Evolutionary conservation across 23 tunicate genomes (phyloP).

Genomic region (Trididemnum clinides): DNA sequence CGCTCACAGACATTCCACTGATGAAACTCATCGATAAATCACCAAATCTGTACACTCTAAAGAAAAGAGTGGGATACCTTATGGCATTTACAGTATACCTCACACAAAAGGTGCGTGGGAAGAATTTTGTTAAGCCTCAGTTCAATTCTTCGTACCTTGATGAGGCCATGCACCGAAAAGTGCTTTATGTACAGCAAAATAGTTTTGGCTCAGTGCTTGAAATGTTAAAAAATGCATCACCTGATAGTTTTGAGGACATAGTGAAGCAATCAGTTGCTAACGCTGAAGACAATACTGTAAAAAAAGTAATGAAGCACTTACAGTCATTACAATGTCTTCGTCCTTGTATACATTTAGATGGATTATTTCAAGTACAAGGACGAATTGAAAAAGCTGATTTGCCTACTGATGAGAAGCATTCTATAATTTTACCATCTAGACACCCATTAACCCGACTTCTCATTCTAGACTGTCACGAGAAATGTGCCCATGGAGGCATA

Average conservation of each 20-base stretch:
- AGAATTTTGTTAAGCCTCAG: not conserved
- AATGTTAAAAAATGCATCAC: not conserved
- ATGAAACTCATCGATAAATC: not conserved
- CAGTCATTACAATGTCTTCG: not conserved
- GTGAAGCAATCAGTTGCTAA: not conserved
- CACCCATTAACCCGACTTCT: constrained; percentile 1
- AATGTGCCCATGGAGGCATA: not conserved
- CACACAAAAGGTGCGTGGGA: not conserved
- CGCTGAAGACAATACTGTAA: not conserved
- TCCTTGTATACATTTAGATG: not conserved
- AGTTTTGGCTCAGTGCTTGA: not conserved
- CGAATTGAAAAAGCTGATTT: not conserved
- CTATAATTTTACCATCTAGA: constrained; percentile 1
- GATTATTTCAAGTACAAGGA: not conserved
- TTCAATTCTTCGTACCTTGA: not conserved
- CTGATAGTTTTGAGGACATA: not conserved
- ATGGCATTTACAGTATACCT: not conserved
- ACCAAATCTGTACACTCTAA: not conserved
- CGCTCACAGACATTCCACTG: not conserved
- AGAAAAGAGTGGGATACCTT: constrained; percentile 15
- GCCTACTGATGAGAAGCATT: not conserved
- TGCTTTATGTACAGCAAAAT: not conserved
- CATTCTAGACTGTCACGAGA: not conserved
- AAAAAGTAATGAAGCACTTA: not conserved
- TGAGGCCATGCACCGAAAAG: not conserved